These are phyloP conservation scores for Laothoe populi DNA, from an alignment of 2,888 invertebrate genomes.

Conservation along the genomic window DNA sequence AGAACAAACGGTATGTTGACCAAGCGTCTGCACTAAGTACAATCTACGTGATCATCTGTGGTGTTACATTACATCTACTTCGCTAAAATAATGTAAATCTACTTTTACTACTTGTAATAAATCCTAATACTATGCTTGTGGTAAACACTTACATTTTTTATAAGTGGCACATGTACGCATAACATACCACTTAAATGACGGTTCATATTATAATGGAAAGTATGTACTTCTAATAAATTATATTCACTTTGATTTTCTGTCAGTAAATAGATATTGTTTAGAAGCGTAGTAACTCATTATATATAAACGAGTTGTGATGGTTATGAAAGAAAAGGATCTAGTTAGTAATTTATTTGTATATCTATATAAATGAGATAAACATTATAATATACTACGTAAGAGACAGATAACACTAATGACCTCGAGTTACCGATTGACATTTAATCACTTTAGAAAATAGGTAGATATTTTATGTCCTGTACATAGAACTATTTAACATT, in stretches of 20 bases:
- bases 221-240: no score
- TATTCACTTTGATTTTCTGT: background rate
- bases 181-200: background rate
- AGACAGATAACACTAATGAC: background rate
- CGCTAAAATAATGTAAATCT: slow-evolving; percentile 5
- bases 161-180: slow-evolving; percentile 4
- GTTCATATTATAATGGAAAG: background rate
- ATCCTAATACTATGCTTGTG: slow-evolving; percentile 9
- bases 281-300: background rate
- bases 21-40: slow-evolving; percentile 21
- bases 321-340: background rate
- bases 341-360: background rate
- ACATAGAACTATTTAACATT: no score
- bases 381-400: slow-evolving; percentile 1
- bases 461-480: background rate
- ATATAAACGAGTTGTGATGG: background rate
- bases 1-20: slow-evolving; percentile 7
- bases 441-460: no score
- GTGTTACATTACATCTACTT: slow-evolving; percentile 12
- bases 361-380: background rate
- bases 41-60: slow-evolving; percentile 19
- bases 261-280: background rate
- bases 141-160: slow-evolving; percentile 22
- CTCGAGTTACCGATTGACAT: no score
- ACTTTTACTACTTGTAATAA: slow-evolving; percentile 12